A percentile compares a stretch with the other conserved stretches of the same genome.
phyloP scores from a whole-genome alignment of 2,888 invertebrate species.

The Smittia sp. region DNA sequence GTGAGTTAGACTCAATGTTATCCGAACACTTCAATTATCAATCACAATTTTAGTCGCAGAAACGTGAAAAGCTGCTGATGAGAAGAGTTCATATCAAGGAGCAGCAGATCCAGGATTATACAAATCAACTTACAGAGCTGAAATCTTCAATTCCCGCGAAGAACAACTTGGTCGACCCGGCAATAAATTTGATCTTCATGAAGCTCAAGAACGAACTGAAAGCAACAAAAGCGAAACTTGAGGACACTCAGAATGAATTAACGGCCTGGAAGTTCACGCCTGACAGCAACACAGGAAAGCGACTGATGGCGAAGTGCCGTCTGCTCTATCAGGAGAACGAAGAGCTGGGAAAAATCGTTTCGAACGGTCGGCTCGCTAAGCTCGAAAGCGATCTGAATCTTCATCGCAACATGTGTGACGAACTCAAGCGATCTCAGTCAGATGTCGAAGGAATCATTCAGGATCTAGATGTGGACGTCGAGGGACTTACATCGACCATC shows the following conservation, averaged over 20 bases:
- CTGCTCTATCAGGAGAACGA: slow-evolving; percentile 95
- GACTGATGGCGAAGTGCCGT: slow-evolving; percentile 96
- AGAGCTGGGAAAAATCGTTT: slow-evolving; percentile 92
- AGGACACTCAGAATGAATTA: slow-evolving; percentile 96
- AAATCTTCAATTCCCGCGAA: slow-evolving; percentile 5
- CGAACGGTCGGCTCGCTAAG: slow-evolving; percentile 91
- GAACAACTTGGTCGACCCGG: slow-evolving; percentile 76
- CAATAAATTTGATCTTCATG: slow-evolving; percentile 90
- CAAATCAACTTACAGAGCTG: slow-evolving; percentile 24
- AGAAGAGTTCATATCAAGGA: slow-evolving; percentile 24
- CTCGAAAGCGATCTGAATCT: slow-evolving; percentile 92
- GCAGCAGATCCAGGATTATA: slow-evolving; percentile 28
- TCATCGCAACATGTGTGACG: slow-evolving; percentile 92
- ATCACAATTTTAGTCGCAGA: slow-evolving; percentile 19
- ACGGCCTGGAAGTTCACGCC: slow-evolving; percentile 99
- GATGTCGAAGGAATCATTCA: slow-evolving; percentile 94
- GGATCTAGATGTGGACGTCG: slow-evolving; percentile 95
- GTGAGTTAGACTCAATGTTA: neutral
- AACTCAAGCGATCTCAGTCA: slow-evolving; percentile 95
- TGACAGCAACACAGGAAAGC: slow-evolving; percentile 97
- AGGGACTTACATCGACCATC: slow-evolving; percentile 98
- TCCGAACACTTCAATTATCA: neutral
- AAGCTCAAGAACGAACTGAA: slow-evolving; percentile 87
- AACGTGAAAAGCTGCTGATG: slow-evolving; percentile 30
- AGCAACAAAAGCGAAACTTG: slow-evolving; percentile 82